phyloP scores from a whole-genome alignment of 2,113 vertebrate genomes.

The Nothocercus nigrocapillus region DNA sequence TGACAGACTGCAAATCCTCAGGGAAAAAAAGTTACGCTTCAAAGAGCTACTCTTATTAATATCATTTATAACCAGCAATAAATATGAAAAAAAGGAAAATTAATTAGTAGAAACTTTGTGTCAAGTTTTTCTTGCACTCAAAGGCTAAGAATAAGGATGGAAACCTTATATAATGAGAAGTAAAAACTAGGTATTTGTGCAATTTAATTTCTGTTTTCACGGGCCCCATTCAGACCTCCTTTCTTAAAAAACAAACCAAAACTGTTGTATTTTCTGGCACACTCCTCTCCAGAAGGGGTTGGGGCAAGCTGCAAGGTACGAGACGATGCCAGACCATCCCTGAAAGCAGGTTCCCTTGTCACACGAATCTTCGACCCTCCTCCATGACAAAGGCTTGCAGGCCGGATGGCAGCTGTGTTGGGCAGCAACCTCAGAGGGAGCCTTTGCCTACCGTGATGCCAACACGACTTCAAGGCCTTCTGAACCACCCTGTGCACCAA shows the following conservation, averaged over 20 bases:
- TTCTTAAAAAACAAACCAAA: too few relatives aligned
- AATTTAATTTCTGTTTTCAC: too few relatives aligned
- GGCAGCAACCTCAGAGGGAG: not conserved
- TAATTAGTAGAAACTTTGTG: not conserved
- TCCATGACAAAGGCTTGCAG: not conserved
- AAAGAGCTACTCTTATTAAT: not conserved
- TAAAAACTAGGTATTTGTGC: too few relatives aligned
- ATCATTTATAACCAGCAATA: not conserved
- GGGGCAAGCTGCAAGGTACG: not conserved
- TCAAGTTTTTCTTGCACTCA: not conserved
- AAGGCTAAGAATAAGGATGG: not conserved
- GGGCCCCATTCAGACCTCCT: too few relatives aligned
- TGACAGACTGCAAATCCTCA: not conserved
- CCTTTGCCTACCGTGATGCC: not conserved
- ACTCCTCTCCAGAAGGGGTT: too few relatives aligned
- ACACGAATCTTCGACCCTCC: not conserved
- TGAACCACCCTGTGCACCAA: accelerated
- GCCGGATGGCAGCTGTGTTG: accelerated
- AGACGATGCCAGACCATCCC: not conserved
- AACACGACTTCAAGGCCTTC: not conserved
- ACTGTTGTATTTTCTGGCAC: too few relatives aligned
- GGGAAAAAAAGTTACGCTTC: not conserved
- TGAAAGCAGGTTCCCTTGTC: not conserved
- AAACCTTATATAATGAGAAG: too few relatives aligned
- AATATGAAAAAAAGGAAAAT: not conserved